Percentiles rank a stretch among this genome's conserved stretches.
Conservation (phyloP, 2,888 invertebrate species). For the Lepetodrilus schrolli region DNA sequence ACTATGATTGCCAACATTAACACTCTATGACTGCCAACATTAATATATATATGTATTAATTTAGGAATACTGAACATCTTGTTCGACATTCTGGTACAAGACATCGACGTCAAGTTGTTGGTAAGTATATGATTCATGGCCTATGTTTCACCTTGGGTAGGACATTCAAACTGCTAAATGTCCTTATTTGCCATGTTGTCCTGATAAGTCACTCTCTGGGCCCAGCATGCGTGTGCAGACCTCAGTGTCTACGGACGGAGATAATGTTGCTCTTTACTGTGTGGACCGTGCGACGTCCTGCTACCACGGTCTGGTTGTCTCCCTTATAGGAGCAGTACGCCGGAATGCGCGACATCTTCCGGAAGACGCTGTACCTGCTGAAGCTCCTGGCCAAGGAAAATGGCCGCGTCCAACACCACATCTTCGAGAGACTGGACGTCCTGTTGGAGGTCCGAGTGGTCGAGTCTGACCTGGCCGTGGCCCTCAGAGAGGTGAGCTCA, state of each 20-base stretch:
- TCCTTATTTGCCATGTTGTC: too few species aligned
- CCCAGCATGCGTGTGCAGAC: too few species aligned
- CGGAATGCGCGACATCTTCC: constrained; percentile 71
- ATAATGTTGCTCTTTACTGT: too few species aligned
- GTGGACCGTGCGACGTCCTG: too few species aligned
- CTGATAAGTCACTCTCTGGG: too few species aligned
- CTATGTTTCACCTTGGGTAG: too few species aligned
- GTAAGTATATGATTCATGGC: constrained; percentile 58
- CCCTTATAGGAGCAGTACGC: constrained; percentile 70
- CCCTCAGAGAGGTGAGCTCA: constrained; percentile 68
- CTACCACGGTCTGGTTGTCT: too few species aligned
- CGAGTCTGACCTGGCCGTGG: constrained; percentile 71
- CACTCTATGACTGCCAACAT: too few species aligned
- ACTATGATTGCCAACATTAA: too few species aligned
- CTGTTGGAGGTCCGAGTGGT: constrained; percentile 72
- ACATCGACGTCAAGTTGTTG: constrained; percentile 72
- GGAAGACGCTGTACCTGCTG: constrained; percentile 71
- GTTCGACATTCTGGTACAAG: constrained; percentile 73
- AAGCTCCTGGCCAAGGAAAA: constrained; percentile 71
- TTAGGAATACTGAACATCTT: constrained; percentile 72
- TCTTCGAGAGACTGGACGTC: constrained; percentile 72
- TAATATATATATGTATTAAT: too few species aligned
- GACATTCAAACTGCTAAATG: too few species aligned
- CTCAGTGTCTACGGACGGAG: too few species aligned
- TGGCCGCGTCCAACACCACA: constrained; percentile 70